These are phyloP conservation scores for Drosophila mercatorum DNA, from an alignment of 2,888 invertebrate genomes.

Conservation along the genomic window DNA sequence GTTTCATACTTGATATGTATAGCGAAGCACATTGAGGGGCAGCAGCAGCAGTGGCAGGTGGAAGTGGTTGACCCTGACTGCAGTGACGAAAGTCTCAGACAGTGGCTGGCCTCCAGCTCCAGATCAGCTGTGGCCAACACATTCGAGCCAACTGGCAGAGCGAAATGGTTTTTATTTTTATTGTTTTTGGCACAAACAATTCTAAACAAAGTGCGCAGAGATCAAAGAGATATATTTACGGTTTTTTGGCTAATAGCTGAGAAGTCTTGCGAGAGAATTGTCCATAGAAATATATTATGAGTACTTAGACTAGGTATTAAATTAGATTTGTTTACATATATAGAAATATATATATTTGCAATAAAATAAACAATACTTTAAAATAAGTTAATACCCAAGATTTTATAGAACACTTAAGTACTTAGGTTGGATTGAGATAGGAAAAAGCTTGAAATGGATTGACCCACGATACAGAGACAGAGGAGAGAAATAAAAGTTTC, in stretches of 20 bases:
- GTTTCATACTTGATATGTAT: conserved; percentile 25
- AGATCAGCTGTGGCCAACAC: conserved; percentile 24
- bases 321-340: conserved; percentile 7
- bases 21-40: conserved; percentile 13
- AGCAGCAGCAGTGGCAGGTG: conserved; percentile 28
- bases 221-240: conserved; percentile 26
- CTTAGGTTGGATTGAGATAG: neutral
- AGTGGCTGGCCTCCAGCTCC: conserved; percentile 31
- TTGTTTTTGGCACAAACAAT: conserved; percentile 13
- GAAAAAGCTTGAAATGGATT: neutral
- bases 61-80: conserved; percentile 55
- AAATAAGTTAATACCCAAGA: no score
- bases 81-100: conserved; percentile 17
- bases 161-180: neutral
- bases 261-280: neutral
- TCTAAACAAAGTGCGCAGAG: conserved; percentile 6
- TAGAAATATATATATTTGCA: neutral
- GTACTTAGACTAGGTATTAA: neutral
- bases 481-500: no score
- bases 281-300: neutral
- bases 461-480: neutral
- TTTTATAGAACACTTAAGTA: neutral
- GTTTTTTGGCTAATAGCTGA: neutral
- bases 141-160: conserved; percentile 16
- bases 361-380: neutral